These are phyloP conservation scores for Eleutherodactylus coqui DNA, from an alignment of 2,797 vertebrate species.

Conservation along the genomic window DNA sequence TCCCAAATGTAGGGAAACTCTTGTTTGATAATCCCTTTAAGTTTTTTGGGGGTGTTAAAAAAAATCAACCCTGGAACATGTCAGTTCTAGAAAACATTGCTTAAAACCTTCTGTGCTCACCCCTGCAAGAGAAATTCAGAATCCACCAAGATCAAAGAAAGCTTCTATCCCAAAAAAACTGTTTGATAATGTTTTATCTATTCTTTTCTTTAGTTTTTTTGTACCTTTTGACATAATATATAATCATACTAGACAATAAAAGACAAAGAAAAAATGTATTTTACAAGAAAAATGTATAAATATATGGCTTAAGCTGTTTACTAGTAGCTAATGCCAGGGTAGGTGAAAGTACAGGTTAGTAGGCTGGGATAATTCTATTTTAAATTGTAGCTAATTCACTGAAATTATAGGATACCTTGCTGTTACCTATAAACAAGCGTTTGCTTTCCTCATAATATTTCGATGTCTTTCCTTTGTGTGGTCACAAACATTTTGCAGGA, in stretches of 20 bases:
- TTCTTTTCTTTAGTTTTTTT: background rate
- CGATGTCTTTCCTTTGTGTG: background rate
- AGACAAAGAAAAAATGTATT: background rate
- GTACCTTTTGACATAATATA: background rate
- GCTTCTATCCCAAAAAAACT: background rate
- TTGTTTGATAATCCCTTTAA: too few relatives aligned
- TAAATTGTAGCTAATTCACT: slow-evolving; percentile 20
- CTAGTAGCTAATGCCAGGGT: slow-evolving; percentile 14
- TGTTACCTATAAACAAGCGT: background rate
- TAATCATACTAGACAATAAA: background rate
- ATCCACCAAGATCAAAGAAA: background rate
- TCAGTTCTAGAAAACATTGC: too few relatives aligned
- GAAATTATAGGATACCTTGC: slow-evolving; percentile 28
- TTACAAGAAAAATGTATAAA: background rate
- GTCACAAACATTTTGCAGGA: background rate
- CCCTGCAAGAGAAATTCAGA: background rate
- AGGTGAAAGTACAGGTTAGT: slow-evolving; percentile 1
- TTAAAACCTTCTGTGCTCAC: background rate
- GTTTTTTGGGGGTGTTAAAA: too few relatives aligned
- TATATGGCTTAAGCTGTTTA: slow-evolving; percentile 9
- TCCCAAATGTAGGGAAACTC: too few relatives aligned
- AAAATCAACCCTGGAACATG: too few relatives aligned
- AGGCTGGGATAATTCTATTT: slow-evolving; percentile 9
- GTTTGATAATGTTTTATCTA: background rate
- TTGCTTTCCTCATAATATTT: background rate